Base-by-base conservation (phyloP, 2,888 invertebrate genomes). In the Acronicta alni region DNA sequence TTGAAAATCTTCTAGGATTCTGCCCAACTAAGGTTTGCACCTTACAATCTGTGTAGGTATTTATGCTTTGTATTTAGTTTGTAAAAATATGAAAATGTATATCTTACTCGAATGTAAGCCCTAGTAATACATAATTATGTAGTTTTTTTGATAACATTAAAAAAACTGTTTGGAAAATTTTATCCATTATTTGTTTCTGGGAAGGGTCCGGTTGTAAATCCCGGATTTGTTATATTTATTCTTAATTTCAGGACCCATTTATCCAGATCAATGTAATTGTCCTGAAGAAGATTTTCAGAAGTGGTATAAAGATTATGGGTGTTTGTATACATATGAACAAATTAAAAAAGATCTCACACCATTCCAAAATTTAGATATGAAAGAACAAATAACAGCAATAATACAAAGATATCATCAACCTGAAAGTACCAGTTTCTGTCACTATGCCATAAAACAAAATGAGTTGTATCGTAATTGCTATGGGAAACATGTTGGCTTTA, bases 401-500 rank as follows among this genome's bases (percentile, higher is more conserved):
- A 87, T 97, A 47, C 87, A 96, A 72, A 95, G 95, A 69, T 98
- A 97, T 85, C 95, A 98, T 86, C 96, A 96, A 67, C 97, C 97
- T 0, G 96, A 97, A 62, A 96, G 97, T 63, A 95, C 97, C 67
- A 98, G 98, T 80, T 95, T 99, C 80, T 99, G 99, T 84, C 98
- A 99, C 88, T 99, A 99, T 91, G 95, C 97, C 9, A 93, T 99
- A 9, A 97, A 97, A 87, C 89, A 96, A 72, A 99, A 99, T 89
- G 89, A 96, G 94, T 93, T 99, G 74, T 97, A 97, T 88, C 95
- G 99, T 76, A 96, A 96, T 79, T 99, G 99, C 83, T 98, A 98
- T 91, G 99, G 99, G 14, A 97, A 98, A 88, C 97, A 99, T 94
- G 97, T 98, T 12, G 99, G 98, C 0, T 99, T 99, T 87, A 98